These are phyloP conservation scores for Darevskia nairensis DNA, from an alignment of 2,797 vertebrate genomes.

Conservation along the genomic window DNA sequence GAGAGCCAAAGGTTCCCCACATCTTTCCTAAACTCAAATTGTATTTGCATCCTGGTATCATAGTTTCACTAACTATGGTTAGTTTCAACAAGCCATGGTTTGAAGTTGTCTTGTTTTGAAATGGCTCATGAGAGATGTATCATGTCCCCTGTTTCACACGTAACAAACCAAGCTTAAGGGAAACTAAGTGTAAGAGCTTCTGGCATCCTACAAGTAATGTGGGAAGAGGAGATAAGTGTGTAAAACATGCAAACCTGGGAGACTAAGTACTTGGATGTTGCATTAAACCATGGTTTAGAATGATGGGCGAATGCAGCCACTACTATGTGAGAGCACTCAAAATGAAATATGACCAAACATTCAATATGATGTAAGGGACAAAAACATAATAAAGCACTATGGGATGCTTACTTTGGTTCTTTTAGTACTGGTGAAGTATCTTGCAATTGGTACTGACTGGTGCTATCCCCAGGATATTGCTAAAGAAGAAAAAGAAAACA, in stretches of 20 bases:
- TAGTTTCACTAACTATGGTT: no score
- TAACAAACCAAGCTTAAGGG: no score
- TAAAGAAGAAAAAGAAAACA: conserved; percentile 38
- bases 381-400: conserved; percentile 28
- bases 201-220: no score
- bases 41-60: no score
- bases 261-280: background rate
- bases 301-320: background rate
- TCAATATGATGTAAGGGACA: background rate
- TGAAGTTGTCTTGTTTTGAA: no score
- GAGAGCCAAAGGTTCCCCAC: background rate
- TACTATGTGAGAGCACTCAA: background rate
- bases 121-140: no score
- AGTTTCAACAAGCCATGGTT: no score
- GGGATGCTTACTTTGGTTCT: conserved; percentile 70
- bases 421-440: conserved; percentile 46
- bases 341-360: background rate
- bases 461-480: conserved; percentile 56
- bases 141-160: no score
- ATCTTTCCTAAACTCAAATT: background rate
- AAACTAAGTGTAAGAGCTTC: no score
- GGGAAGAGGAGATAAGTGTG: no score
- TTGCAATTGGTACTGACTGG: conserved; percentile 21
- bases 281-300: background rate
- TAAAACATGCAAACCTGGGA: no score